Percentiles rank a stretch among this genome's conserved stretches.
Evolutionary conservation across 2,797 vertebrate species (phyloP).

Genomic region (Acanthornis magna): DNA sequence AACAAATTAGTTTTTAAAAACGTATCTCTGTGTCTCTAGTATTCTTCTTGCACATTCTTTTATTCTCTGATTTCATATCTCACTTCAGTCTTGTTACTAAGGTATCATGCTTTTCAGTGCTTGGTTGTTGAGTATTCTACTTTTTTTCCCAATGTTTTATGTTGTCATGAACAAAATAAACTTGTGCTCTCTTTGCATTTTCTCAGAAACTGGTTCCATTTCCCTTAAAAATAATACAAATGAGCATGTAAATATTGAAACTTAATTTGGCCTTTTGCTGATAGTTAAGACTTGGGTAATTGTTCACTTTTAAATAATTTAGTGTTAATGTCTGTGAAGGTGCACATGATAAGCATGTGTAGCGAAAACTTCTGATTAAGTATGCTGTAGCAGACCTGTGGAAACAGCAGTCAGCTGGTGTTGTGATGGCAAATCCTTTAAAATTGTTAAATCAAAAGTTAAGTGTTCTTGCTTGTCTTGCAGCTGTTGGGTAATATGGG

Average conservation of each 20-base stretch:
- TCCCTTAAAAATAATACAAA: not conserved
- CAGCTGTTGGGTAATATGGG: not conserved
- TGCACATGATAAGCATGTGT: not conserved
- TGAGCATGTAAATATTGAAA: not conserved
- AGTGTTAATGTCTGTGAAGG: not conserved
- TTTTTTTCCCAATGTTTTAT: not conserved
- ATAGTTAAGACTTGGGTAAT: not conserved
- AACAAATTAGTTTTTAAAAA: not conserved
- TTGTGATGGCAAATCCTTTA: not conserved
- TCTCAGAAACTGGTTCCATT: not conserved
- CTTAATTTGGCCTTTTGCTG: not conserved
- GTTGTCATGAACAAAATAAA: not conserved
- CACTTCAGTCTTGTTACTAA: not conserved
- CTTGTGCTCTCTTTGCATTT: not conserved
- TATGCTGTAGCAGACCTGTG: not conserved
- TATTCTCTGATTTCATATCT: not conserved
- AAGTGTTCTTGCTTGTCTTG: not conserved
- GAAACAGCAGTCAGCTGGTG: not conserved
- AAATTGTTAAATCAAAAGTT: not conserved
- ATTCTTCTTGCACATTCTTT: not conserved
- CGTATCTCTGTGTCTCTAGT: accelerated
- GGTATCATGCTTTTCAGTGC: not conserved
- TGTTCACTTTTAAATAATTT: not conserved
- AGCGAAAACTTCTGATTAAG: not conserved
- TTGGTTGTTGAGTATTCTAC: not conserved